Base-by-base conservation (phyloP, 2,113 vertebrate genomes). In the Symphodus melops region DNA sequence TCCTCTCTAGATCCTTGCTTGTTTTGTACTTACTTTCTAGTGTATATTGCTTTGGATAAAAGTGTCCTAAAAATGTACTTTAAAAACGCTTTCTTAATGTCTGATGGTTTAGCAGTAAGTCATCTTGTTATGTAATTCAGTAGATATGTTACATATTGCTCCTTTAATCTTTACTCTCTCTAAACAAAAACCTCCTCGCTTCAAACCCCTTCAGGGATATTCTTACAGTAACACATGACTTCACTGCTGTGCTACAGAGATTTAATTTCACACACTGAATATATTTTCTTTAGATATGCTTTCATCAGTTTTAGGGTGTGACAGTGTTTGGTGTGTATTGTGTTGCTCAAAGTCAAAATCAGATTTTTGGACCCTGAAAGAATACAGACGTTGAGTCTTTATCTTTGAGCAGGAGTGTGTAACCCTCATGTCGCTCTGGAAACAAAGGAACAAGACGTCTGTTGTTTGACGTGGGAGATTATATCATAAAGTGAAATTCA, bases 401-500 rank as follows among this genome's bases (percentile, higher is more conserved):
- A 82, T 82, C 68, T 77, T 23, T 49, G 51, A 72, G 65, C 72
- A 59, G 65, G 48, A 75, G 56, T 57, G 64, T 77, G 60, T 72
- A 88, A 87, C 81, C 72, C 81, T 83, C 72, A 65, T 79, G 79
- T 84, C 91, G 85, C 84, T 89, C 77, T 84, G 87, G 87, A 75
- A 48, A 48, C 46, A 19, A 48, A 8, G 59, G 82, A 87, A 84
- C 82, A 83, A 84, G 87, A 89, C 56, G 58, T 39, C 84, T 84
- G 84, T 83, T 89, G 86, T 90, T 80, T 77, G 81, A 90, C 86
- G 83, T 69, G 75, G 71, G 57, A 87, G 83, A 92, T 87, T 89
- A 89, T 85, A 90, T 92, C 82, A 91, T 90, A 81, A 91, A 79
- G 74, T 88, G 82, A 85, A 86, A 82, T 82, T 86, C 65, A 88